Base-by-base conservation (phyloP, 64 coral and sea anemone species). In the Dendronephthya gigantea region DNA sequence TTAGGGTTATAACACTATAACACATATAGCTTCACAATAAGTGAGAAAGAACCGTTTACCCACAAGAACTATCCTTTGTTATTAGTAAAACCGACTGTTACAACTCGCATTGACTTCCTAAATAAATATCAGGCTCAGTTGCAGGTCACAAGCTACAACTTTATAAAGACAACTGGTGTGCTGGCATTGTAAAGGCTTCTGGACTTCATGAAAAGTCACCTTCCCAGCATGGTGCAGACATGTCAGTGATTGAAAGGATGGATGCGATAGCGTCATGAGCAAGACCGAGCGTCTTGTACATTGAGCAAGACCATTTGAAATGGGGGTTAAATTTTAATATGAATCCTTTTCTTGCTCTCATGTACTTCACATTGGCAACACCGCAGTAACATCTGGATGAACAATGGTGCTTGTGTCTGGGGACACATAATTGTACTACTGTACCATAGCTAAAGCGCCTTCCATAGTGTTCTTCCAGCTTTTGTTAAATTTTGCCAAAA, bases 391-490 rank as follows among this genome's bases (percentile, higher is more conserved):
- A 16, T 35, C 84, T 89, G 34, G 62, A 85, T 23, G 83, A 86
- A 19, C 17, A 9, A 16, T 76, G 45, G 10, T 79, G 27, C 35
- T 91, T 91, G 12, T 91, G 82, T 49, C 84, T 81, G 3, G 52
- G 35, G 35, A 91, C 90, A 68, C 90, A 91, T 16, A 87, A 87
- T 74, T 91, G 90, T 1, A 91, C 55, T 13, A 83, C 79, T 45
- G 84, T 91, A 47, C 79, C 85, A 29, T 87, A 83, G 40, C 90
- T 91, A 19, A 86, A 59, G 6, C 50, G 59, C 14, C 81, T 41
- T 14, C 79, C 27, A 36, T 83, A 72, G 23, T 91, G 90, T 29
- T 86, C 22, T 23, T 52, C 59, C 2, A 83, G 52, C n/a, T n/a
- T n/a, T n/a, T n/a, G n/a, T n/a, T n/a, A n/a, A n/a, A 51, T 22